A percentile compares a stretch with the other conserved stretches of the same genome.
Conservation (phyloP, 2,797 vertebrate species). For the Pelobates cultripes region DNA sequence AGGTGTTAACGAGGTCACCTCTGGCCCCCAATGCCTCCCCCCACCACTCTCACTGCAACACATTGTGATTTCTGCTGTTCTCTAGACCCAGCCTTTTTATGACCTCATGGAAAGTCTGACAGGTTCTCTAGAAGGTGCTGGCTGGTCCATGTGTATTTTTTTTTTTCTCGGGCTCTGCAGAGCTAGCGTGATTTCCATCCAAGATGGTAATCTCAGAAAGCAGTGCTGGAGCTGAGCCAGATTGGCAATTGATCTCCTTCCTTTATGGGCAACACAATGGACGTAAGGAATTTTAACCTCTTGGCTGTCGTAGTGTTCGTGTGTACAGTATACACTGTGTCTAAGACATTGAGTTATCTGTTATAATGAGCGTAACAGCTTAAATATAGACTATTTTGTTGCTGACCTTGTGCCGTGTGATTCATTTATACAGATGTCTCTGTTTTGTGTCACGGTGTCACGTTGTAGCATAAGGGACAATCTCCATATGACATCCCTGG, state of each 20-base stretch:
- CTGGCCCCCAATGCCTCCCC: slow-evolving; percentile 9
- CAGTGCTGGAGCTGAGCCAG: slow-evolving; percentile 33
- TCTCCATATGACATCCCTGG: not conserved
- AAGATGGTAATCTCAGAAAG: slow-evolving; percentile 55
- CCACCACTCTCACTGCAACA: slow-evolving; percentile 17
- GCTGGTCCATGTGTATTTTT: slow-evolving; percentile 41
- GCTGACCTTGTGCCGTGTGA: no score
- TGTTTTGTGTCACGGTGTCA: no score
- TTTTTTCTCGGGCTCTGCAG: slow-evolving; percentile 22
- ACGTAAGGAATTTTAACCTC: slow-evolving; percentile 45
- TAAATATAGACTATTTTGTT: no score
- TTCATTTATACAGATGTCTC: no score
- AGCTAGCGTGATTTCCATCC: slow-evolving; percentile 44
- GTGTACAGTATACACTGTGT: not conserved
- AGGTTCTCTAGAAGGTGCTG: slow-evolving; percentile 48
- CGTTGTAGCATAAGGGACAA: no score
- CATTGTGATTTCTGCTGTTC: slow-evolving; percentile 22
- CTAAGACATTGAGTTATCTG: no score
- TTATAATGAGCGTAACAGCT: no score
- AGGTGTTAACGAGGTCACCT: slow-evolving; percentile 52
- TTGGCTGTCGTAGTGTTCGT: slow-evolving; percentile 5
- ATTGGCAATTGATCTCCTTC: slow-evolving; percentile 42
- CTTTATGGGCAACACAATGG: slow-evolving; percentile 48
- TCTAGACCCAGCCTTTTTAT: slow-evolving; percentile 27
- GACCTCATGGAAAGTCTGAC: slow-evolving; percentile 55